Conservation (phyloP, 2,888 invertebrate genomes). For the Chymomyza fuscimana region DNA sequence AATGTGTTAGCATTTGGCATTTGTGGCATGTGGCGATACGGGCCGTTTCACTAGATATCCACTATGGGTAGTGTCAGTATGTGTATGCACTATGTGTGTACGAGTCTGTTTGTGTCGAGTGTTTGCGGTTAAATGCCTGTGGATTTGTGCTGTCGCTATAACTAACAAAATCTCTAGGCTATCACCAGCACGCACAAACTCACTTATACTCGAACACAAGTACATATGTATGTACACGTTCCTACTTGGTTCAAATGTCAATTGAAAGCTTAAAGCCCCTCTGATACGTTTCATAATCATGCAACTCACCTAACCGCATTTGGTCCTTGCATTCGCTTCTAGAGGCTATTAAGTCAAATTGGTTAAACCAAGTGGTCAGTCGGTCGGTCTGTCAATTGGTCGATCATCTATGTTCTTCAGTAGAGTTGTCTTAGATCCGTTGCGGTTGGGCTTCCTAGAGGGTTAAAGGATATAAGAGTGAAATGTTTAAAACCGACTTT, state of each 20-base stretch:
- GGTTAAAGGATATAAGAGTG: neutral
- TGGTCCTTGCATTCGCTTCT: no score
- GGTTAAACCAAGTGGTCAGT: no score
- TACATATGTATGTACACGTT: no score
- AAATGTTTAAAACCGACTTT: no score
- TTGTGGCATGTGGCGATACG: neutral
- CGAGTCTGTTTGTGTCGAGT: slow-evolving; percentile 30
- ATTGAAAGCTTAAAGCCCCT: neutral
- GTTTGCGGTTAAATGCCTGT: slow-evolving; percentile 51
- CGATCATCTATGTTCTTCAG: no score
- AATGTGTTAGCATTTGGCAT: neutral
- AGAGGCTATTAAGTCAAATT: no score
- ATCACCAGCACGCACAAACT: neutral
- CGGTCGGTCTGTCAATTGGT: no score
- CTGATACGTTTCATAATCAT: neutral
- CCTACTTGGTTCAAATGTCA: neutral
- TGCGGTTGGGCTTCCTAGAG: no score
- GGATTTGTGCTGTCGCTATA: slow-evolving; percentile 31
- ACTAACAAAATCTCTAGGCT: slow-evolving; percentile 19
- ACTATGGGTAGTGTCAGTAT: neutral
- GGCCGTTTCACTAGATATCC: neutral
- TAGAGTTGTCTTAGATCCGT: no score
- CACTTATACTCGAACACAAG: neutral
- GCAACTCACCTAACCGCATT: neutral
- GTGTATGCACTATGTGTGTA: slow-evolving; percentile 13